These are phyloP conservation scores for Palythoa heliodiscus DNA, from an alignment of 92 coral and sea anemone genomes.

Conservation along the genomic window DNA sequence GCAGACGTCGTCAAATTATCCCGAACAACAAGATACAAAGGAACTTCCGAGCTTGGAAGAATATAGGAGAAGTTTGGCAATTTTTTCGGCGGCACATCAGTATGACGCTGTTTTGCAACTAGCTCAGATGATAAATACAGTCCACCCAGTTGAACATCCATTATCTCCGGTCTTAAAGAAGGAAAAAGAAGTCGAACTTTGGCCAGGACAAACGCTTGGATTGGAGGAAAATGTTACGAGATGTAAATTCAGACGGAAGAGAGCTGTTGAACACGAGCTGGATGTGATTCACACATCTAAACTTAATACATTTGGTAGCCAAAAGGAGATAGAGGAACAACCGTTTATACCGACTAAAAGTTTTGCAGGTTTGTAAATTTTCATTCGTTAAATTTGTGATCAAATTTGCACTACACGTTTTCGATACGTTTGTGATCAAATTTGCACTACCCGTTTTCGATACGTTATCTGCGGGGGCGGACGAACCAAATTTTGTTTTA, in stretches of 20 bases:
- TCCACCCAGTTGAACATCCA: conserved; percentile 30
- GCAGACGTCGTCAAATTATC: conserved; percentile 25
- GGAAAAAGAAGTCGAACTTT: conserved; percentile 2
- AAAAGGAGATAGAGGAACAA: not conserved
- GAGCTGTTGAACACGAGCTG: conserved; percentile 26
- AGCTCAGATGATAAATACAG: not conserved
- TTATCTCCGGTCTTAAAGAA: conserved; percentile 1
- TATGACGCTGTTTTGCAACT: not conserved
- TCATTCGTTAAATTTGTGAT: not conserved
- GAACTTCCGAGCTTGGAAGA: conserved; percentile 1
- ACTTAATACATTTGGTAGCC: not conserved
- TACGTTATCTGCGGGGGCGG: no score
- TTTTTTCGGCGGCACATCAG: not conserved
- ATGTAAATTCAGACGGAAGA: not conserved
- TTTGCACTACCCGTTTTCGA: no score
- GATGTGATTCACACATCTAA: not conserved
- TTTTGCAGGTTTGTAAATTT: not conserved
- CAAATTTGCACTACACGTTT: no score
- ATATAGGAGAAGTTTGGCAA: conserved; percentile 6
- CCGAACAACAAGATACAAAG: conserved; percentile 26
- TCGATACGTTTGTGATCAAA: no score
- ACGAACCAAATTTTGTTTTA: no score
- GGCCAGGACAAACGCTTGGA: not conserved
- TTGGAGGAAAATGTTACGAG: not conserved
- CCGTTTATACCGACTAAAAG: not conserved